Percentiles rank a stretch among this genome's conserved stretches.
These are phyloP conservation scores for Cheilosia soror DNA, from an alignment of 2,888 invertebrate species.

Conservation along the genomic window DNA sequence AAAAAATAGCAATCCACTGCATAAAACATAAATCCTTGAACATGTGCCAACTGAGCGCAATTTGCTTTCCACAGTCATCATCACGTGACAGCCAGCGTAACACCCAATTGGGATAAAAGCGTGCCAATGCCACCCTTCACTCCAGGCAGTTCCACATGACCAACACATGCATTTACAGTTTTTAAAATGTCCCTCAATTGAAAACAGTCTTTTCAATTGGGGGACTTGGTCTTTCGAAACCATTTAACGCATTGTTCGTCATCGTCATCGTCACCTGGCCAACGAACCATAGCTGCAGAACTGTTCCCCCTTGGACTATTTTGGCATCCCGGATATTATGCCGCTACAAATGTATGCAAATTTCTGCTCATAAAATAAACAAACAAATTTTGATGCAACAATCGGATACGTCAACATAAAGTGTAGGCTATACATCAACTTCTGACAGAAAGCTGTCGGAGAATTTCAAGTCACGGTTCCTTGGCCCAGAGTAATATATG, in stretches of 20 bases:
- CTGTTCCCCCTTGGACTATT: slow-evolving; percentile 3
- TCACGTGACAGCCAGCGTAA: no score
- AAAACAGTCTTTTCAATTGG: not conserved
- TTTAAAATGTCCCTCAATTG: slow-evolving; percentile 7
- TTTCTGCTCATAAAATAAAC: slow-evolving; percentile 8
- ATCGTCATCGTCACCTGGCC: slow-evolving; percentile 31
- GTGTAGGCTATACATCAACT: slow-evolving; percentile 31
- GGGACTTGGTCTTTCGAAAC: slow-evolving; percentile 12
- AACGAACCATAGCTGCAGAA: slow-evolving; percentile 36
- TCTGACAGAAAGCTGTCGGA: slow-evolving; percentile 21
- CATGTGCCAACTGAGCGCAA: no score
- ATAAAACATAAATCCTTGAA: no score
- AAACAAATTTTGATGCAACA: slow-evolving; percentile 33
- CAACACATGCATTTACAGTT: not conserved
- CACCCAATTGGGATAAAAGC: no score
- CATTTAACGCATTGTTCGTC: slow-evolving; percentile 53
- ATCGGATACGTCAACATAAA: slow-evolving; percentile 21
- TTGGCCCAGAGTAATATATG: not conserved
- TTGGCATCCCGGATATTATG: not conserved
- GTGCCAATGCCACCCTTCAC: no score
- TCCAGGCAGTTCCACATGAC: not conserved
- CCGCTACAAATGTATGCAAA: slow-evolving; percentile 19
- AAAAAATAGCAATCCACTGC: no score
- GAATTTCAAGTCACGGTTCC: slow-evolving; percentile 41
- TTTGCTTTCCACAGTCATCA: no score